Conservation (phyloP, 1,140 invertebrate species). For the Samia ricini region DNA sequence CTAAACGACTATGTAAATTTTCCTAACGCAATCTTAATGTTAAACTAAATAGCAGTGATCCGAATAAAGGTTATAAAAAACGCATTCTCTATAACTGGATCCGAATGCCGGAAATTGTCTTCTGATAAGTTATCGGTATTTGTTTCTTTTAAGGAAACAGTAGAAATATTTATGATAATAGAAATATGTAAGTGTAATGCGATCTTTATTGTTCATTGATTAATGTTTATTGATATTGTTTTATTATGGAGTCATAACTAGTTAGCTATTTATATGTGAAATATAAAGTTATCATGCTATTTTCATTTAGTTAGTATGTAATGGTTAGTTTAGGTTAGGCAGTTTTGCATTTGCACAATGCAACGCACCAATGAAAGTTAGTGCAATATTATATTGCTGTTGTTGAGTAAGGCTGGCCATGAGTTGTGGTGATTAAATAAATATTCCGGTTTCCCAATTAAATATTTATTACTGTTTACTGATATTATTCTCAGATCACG, state of each 20-base stretch:
- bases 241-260: not conserved
- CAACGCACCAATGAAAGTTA: no score
- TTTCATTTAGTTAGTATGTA: no score
- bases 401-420: no score
- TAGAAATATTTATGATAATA: slow-evolving; percentile 1
- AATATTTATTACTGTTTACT: no score
- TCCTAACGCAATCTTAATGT: not conserved
- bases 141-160: not conserved
- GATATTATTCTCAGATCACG: no score
- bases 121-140: not conserved
- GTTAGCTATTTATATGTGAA: not conserved
- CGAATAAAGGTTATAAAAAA: not conserved
- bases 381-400: no score
- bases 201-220: not conserved
- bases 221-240: not conserved
- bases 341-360: no score
- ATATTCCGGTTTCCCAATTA: no score
- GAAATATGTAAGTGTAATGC: not conserved
- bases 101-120: not conserved
- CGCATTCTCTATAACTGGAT: not conserved
- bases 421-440: no score
- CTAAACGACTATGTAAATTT: not conserved
- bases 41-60: not conserved
- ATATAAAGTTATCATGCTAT: no score
- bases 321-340: no score